A percentile compares a stretch with the other conserved stretches of the same genome.
phyloP scores from a whole-genome alignment of 2,113 vertebrate genomes.

The Callithrix jacchus region DNA sequence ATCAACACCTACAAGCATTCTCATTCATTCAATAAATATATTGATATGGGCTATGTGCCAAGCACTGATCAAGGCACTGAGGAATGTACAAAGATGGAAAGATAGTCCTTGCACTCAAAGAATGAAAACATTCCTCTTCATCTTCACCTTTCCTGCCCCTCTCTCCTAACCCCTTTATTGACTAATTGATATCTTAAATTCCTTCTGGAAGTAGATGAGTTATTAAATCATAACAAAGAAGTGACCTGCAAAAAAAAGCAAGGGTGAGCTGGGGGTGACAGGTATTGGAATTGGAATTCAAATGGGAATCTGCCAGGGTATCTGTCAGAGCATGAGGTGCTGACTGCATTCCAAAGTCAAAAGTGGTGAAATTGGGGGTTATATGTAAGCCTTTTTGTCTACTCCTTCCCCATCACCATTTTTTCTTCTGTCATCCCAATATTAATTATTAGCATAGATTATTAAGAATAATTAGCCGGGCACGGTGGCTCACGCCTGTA shows the following conservation, averaged over 20 bases:
- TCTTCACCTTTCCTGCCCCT: conserved; percentile 29
- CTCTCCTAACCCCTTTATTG: background rate
- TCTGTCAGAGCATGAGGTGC: background rate
- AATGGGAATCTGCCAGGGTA: background rate
- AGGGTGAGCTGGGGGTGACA: background rate
- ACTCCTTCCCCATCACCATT: background rate
- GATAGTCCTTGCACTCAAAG: background rate
- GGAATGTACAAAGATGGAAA: conserved; percentile 28
- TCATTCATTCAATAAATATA: background rate
- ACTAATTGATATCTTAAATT: conserved; percentile 3
- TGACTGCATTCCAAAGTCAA: background rate
- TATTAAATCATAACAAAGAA: conserved; percentile 9
- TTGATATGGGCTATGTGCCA: background rate
- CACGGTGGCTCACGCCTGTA: too few species aligned
- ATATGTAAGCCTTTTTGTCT: background rate
- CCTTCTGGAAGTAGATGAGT: background rate
- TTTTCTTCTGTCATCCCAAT: conserved; percentile 3
- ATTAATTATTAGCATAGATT: background rate
- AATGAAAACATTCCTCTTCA: conserved; percentile 12
- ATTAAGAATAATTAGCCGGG: conserved; percentile 3
- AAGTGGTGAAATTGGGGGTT: background rate
- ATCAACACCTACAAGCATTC: background rate
- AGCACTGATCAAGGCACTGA: background rate
- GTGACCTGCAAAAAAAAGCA: conserved; percentile 23
- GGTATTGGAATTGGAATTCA: background rate